Percentiles rank a stretch among this genome's conserved stretches.
These are phyloP conservation scores for Amphipyra berbera DNA, from an alignment of 2,888 invertebrate genomes.

Conservation along the genomic window DNA sequence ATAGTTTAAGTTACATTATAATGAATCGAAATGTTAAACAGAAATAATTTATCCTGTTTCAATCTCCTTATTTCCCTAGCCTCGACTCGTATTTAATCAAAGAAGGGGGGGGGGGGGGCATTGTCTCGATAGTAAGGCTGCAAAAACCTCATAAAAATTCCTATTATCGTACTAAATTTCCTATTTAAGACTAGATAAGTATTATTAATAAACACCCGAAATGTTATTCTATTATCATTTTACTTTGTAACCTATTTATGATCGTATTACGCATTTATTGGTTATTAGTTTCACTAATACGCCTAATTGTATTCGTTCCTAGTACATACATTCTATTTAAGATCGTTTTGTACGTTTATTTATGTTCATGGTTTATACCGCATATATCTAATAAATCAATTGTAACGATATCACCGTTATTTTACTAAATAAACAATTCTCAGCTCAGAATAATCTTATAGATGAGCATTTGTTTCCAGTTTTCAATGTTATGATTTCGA, in stretches of 20 bases:
- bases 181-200: slow-evolving; percentile 14
- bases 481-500: no score
- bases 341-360: slow-evolving; percentile 45
- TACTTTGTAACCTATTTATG: slow-evolving; percentile 27
- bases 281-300: slow-evolving; percentile 35
- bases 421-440: slow-evolving; percentile 8
- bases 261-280: slow-evolving; percentile 29
- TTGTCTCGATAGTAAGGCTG: slow-evolving; percentile 12
- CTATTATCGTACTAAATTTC: slow-evolving; percentile 6
- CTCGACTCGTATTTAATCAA: not conserved
- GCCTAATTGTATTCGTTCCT: slow-evolving; percentile 56
- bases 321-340: slow-evolving; percentile 38
- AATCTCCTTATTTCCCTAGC: not conserved
- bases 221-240: slow-evolving; percentile 11
- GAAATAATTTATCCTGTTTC: no score
- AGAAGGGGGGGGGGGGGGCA: not conserved
- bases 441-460: no score
- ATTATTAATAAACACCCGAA: slow-evolving; percentile 19
- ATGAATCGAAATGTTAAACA: no score
- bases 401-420: slow-evolving; percentile 18
- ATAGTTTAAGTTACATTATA: no score
- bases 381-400: slow-evolving; percentile 42
- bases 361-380: slow-evolving; percentile 33
- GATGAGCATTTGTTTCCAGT: no score
- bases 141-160: slow-evolving; percentile 12